phyloP scores from a whole-genome alignment of 2,113 vertebrate species.

The Gasterosteus nipponicus region DNA sequence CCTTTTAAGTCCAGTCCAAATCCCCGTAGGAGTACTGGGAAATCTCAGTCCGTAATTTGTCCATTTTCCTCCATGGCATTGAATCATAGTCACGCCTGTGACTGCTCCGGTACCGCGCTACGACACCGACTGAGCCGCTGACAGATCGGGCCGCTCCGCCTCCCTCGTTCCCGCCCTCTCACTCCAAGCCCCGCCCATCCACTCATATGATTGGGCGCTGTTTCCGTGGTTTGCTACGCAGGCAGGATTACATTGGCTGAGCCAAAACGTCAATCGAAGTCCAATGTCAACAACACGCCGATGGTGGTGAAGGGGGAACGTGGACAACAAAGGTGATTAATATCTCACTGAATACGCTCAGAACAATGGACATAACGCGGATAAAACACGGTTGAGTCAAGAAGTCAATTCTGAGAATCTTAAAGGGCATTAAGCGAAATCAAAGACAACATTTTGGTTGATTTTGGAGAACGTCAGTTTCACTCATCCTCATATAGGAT shows the following conservation, averaged over 20 bases:
- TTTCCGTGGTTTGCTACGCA: fast-evolving
- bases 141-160: slow-evolving; percentile 44
- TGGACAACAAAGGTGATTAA: slow-evolving; percentile 66
- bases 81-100: slow-evolving; percentile 17
- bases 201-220: slow-evolving; percentile 30
- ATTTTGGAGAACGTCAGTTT: not conserved
- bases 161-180: slow-evolving; percentile 39
- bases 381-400: not conserved
- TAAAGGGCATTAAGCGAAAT: not conserved
- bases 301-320: slow-evolving; percentile 45
- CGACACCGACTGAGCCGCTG: slow-evolving; percentile 36
- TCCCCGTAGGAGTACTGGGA: slow-evolving; percentile 12
- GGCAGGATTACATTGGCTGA: slow-evolving; percentile 31
- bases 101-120: not conserved
- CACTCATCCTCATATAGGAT: no score
- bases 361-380: slow-evolving; percentile 39
- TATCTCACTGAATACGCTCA: not conserved
- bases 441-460: not conserved
- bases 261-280: slow-evolving; percentile 16
- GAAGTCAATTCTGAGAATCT: not conserved
- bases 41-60: slow-evolving; percentile 34
- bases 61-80: slow-evolving; percentile 58
- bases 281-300: slow-evolving; percentile 69
- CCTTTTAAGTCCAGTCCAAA: slow-evolving; percentile 41
- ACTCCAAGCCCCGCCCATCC: fast-evolving